Conservation (phyloP, 35 echinoderm and acorn worm genomes). For the Strongylocentrotus purpuratus region DNA sequence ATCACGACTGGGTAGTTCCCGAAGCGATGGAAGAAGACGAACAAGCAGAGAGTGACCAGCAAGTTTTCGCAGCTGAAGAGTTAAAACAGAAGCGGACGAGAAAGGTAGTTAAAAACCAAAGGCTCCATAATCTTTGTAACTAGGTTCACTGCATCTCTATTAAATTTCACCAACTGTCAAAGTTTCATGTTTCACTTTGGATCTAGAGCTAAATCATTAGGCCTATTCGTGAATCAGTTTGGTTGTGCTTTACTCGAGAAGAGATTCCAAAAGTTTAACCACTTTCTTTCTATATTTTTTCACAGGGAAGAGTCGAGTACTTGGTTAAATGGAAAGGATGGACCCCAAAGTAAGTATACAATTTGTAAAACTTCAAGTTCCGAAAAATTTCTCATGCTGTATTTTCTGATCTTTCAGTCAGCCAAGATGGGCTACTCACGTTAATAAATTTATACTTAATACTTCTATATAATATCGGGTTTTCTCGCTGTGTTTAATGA, state of each 20-base stretch:
- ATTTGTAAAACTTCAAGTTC: neutral
- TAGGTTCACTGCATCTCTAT: neutral
- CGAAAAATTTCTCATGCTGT: neutral
- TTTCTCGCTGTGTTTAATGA: neutral
- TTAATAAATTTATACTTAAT: too few relatives aligned
- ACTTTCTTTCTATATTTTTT: slow-evolving; percentile 21
- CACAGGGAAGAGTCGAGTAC: slow-evolving; percentile 83
- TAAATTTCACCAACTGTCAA: neutral
- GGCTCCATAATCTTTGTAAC: neutral
- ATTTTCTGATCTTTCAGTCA: neutral
- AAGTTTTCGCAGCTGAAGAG: slow-evolving; percentile 94
- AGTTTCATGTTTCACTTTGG: neutral
- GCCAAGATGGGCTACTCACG: too few relatives aligned
- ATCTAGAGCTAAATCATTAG: neutral
- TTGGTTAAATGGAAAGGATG: slow-evolving; percentile 95
- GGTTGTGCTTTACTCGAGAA: neutral
- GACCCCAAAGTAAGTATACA: slow-evolving; percentile 79
- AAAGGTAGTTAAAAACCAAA: slow-evolving; percentile 73
- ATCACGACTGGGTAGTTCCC: neutral
- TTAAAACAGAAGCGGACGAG: slow-evolving; percentile 78
- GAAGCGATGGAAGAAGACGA: slow-evolving; percentile 52
- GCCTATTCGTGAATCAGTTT: neutral
- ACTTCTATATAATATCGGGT: neutral
- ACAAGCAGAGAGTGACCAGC: slow-evolving; percentile 73
- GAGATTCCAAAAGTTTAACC: neutral